Conservation (phyloP, 1,140 invertebrate species). For the Gonatopus flavifemur region DNA sequence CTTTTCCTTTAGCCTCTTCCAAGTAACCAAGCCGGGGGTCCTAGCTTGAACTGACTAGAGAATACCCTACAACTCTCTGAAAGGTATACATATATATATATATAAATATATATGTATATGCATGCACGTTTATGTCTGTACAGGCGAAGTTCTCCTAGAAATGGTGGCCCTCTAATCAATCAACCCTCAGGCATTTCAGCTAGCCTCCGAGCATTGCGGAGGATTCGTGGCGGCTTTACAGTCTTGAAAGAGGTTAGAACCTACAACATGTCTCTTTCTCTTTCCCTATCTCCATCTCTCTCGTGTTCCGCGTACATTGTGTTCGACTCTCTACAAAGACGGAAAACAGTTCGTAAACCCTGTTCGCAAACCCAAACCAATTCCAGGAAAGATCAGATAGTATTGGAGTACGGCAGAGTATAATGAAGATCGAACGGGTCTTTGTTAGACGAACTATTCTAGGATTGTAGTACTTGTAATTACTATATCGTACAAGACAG, state of each 20-base stretch:
- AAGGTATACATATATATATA: no score
- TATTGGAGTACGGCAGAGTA: no score
- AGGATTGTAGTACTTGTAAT: no score
- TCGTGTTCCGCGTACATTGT: slow-evolving; percentile 11
- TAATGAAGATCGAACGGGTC: no score
- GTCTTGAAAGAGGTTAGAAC: slow-evolving; percentile 32
- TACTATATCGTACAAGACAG: no score
- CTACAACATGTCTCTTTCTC: not conserved
- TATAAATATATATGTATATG: not conserved
- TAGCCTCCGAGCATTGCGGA: slow-evolving; percentile 27
- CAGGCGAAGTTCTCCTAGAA: slow-evolving; percentile 10
- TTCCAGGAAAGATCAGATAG: no score
- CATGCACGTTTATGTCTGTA: not conserved
- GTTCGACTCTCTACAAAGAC: not conserved
- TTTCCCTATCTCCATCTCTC: not conserved
- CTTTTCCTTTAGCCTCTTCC: slow-evolving; percentile 24
- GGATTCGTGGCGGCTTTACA: slow-evolving; percentile 40
- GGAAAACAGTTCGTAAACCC: not conserved
- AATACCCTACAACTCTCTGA: not conserved
- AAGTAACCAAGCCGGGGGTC: slow-evolving; percentile 1
- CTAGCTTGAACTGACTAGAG: slow-evolving; percentile 7
- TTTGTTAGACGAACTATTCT: no score
- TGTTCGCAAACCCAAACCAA: no score
- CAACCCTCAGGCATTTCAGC: slow-evolving; percentile 54
- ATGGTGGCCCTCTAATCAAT: slow-evolving; percentile 61